Evolutionary conservation across 2,888 invertebrate genomes (phyloP), one percentile per base, ranked within the genome.

Genomic region (Drosophila basisetae): DNA sequence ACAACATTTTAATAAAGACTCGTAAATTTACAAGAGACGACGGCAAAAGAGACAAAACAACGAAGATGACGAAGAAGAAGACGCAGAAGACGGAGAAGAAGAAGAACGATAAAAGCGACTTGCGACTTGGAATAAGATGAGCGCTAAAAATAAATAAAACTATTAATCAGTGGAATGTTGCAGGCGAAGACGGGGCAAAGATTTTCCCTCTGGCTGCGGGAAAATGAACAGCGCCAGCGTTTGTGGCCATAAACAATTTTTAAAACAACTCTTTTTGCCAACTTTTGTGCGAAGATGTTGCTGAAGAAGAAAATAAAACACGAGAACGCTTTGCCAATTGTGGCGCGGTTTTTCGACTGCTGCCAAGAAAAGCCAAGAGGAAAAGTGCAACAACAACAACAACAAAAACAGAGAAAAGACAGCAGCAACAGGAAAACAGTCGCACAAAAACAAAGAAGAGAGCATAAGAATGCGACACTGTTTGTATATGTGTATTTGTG

Each of bases 91-190:
- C 37, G 43, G 28, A 28, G 47, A 18, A 54, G 67, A 55, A 67
- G 28, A 54, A 56, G 55, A 58, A 72, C 71, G 73, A 86, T 71
- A 89, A 81, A 71, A 89, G 73, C 74, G 71, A 76, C 88, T 87
- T 78, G 85, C 47, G 25, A 25, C 25, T 47, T 47, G 25, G 68
- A 90, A 81, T 62, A 90, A 89, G 91, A 89, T 87, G 89, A 91
- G 89, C 89, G 90, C 91, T 90, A 90, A 91, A 89, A 90, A 91
- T 91, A 89, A 89, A 90, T 91, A 90, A 91, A 89, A 91, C 89
- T 90, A 91, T 89, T 89, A 89, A 89, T 89, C 89, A 89, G 87
- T 81, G 76, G 67, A 84, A 81, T 78, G 72, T 70, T 76, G 73
- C 70, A 69, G 73, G 71, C 68, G 82, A 78, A 73, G 82, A 83